phyloP scores from a whole-genome alignment of 2,888 invertebrate genomes.

The Blomia tropicalis region DNA sequence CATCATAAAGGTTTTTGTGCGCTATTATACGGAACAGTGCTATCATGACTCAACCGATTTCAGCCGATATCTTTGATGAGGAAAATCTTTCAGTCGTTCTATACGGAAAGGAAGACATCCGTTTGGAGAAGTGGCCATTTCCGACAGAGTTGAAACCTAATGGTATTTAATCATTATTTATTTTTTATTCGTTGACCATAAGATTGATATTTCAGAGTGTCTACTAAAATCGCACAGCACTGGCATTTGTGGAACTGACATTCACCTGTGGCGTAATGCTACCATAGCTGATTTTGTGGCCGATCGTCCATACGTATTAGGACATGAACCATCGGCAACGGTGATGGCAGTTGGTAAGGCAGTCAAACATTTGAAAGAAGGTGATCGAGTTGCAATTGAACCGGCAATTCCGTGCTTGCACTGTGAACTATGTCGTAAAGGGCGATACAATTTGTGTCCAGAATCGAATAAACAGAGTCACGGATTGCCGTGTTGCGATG shows the following conservation, averaged over 20 bases:
- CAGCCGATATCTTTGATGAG: not conserved
- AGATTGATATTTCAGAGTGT: not conserved
- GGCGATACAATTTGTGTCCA: constrained; percentile 26
- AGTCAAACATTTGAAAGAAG: constrained; percentile 21
- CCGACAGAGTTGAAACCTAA: not conserved
- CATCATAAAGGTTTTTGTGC: too few species aligned
- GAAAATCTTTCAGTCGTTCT: constrained; percentile 34
- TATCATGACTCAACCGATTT: not conserved
- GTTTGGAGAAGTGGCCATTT: constrained; percentile 20
- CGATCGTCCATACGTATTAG: constrained; percentile 33
- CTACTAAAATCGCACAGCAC: constrained; percentile 39
- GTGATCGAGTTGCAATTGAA: constrained; percentile 27
- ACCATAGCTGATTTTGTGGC: constrained; percentile 71
- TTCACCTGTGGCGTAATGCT: constrained; percentile 74
- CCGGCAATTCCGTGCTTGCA: constrained; percentile 25
- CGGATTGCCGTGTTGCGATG: constrained; percentile 59
- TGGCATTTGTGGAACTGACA: constrained; percentile 86
- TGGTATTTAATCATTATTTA: constrained; percentile 13
- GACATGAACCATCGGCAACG: constrained; percentile 25
- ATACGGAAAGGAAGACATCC: constrained; percentile 14
- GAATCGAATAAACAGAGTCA: constrained; percentile 6
- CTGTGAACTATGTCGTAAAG: constrained; percentile 25
- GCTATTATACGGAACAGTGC: too few species aligned
- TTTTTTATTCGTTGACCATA: not conserved
- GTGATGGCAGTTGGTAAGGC: constrained; percentile 23